phyloP scores from a whole-genome alignment of 2,113 vertebrate genomes.

The Accipiter cooperii region DNA sequence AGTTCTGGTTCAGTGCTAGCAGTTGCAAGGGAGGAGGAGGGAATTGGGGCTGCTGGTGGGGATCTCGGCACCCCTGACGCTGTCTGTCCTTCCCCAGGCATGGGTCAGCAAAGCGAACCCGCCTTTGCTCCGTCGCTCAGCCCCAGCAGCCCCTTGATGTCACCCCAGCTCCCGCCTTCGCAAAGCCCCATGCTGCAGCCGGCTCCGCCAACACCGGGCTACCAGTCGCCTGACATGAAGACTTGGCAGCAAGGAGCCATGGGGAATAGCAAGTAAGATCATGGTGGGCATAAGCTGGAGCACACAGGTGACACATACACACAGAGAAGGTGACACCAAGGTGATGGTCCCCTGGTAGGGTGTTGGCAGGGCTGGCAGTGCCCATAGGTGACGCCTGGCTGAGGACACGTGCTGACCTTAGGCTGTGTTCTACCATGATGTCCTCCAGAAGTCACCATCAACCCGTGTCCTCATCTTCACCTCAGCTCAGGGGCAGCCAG shows the following conservation, averaged over 20 bases:
- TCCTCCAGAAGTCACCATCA: background rate
- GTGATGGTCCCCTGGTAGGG: background rate
- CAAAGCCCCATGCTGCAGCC: slow-evolving; percentile 90
- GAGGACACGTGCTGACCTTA: background rate
- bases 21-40: background rate
- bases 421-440: accelerated
- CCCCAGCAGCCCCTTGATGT: slow-evolving; percentile 87
- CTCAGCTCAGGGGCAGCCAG: background rate
- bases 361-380: background rate
- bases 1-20: background rate
- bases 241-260: slow-evolving; percentile 87
- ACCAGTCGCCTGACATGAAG: slow-evolving; percentile 91
- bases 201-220: slow-evolving; percentile 78
- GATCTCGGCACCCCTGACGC: background rate
- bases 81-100: slow-evolving; percentile 64
- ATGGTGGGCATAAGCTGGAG: background rate
- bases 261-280: slow-evolving; percentile 77
- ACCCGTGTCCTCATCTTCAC: accelerated
- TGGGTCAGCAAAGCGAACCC: slow-evolving; percentile 83
- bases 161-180: slow-evolving; percentile 83
- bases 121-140: slow-evolving; percentile 84
- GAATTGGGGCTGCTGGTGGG: background rate
- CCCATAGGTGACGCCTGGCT: background rate
- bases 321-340: background rate
- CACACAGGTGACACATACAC: background rate